Percentiles rank a stretch among this genome's conserved stretches.
phyloP scores from a whole-genome alignment of 2,113 vertebrate species.

The Atlantisia rogersi region DNA sequence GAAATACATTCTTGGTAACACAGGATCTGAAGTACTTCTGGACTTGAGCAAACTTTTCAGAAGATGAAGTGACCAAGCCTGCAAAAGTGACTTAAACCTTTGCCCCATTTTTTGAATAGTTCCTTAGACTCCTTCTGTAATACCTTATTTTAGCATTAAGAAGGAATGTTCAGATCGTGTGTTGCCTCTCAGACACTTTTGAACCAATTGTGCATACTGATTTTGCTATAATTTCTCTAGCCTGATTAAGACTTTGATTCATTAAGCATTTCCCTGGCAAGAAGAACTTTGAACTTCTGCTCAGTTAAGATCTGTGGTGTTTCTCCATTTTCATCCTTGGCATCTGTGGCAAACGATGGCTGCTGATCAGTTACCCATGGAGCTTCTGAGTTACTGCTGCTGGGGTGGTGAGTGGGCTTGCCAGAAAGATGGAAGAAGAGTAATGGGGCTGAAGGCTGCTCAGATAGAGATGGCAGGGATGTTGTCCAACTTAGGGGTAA shows the following conservation, averaged over 20 bases:
- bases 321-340: background rate
- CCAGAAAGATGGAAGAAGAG: background rate
- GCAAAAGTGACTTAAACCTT: background rate
- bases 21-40: background rate
- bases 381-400: background rate
- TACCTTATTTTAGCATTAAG: background rate
- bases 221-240: background rate
- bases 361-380: fast-evolving
- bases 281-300: background rate
- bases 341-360: background rate
- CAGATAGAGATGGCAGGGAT: background rate
- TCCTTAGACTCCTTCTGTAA: background rate
- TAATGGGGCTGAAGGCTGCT: background rate
- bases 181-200: background rate
- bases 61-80: background rate
- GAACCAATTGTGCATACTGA: background rate
- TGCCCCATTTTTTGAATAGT: background rate
- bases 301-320: background rate
- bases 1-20: background rate
- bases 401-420: background rate
- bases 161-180: background rate
- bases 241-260: background rate
- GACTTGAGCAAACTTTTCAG: background rate
- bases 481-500: fast-evolving
- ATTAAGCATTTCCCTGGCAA: background rate